Conservation (phyloP, 2,797 vertebrate species). For the Enteromius viviparus region DNA sequence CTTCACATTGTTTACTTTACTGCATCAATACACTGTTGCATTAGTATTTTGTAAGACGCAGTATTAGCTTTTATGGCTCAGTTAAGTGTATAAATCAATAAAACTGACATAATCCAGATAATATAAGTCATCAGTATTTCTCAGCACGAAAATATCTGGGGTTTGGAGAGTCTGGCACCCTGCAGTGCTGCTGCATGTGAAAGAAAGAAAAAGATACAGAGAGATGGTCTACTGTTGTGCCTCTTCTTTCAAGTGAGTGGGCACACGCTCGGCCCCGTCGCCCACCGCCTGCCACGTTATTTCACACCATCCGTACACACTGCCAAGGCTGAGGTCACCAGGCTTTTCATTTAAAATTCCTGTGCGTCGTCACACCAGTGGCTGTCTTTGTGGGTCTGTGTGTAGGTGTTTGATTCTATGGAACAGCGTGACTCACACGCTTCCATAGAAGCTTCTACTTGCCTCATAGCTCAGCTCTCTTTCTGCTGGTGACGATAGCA, state of each 20-base stretch:
- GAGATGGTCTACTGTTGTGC: conserved; percentile 27
- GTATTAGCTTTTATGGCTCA: not conserved
- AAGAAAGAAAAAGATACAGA: not conserved
- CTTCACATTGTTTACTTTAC: not conserved
- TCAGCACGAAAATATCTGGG: conserved; percentile 13
- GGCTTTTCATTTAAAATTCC: conserved; percentile 42
- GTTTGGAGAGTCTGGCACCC: conserved; percentile 23
- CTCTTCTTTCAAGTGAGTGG: conserved; percentile 37
- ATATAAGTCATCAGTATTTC: conserved; percentile 23
- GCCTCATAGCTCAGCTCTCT: conserved; percentile 30
- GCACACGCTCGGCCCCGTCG: conserved; percentile 37
- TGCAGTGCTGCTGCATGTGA: conserved; percentile 8
- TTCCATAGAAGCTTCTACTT: conserved; percentile 39
- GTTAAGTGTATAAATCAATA: conserved; percentile 18
- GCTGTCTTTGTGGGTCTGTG: conserved; percentile 40
- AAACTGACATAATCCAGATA: conserved; percentile 29
- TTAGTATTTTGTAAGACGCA: conserved; percentile 4
- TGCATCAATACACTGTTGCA: not conserved
- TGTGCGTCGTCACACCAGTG: conserved; percentile 15
- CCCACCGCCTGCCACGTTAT: conserved; percentile 36
- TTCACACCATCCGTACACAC: conserved; percentile 28
- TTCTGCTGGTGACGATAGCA: not conserved
- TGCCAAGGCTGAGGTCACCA: conserved; percentile 52
- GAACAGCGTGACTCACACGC: conserved; percentile 39
- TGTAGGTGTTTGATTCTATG: conserved; percentile 57